A percentile compares a stretch with the other conserved stretches of the same genome.
Conservation (phyloP, 2,888 invertebrate genomes). For the Eupithecia abbreviata region DNA sequence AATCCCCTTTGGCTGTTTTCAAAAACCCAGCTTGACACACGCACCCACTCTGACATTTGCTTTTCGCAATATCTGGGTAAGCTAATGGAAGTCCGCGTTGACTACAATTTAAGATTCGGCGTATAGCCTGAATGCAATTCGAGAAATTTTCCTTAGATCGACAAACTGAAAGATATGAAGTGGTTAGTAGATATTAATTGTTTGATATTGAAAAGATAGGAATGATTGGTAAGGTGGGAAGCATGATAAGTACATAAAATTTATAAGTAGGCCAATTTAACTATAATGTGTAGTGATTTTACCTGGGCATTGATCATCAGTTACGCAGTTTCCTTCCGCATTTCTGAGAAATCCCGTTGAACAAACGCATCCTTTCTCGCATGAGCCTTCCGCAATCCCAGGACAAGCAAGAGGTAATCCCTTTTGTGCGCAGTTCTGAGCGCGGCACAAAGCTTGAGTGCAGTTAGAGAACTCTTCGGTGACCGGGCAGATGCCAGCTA, state of each 20-base stretch:
- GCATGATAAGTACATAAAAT: neutral
- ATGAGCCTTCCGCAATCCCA: slow-evolving; percentile 13
- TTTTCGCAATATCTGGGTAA: slow-evolving; percentile 13
- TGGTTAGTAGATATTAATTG: neutral
- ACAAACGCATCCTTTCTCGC: slow-evolving; percentile 47
- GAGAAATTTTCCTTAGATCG: neutral
- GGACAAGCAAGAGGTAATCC: slow-evolving; percentile 10
- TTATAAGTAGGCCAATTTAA: no score
- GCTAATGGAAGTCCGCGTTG: slow-evolving; percentile 28
- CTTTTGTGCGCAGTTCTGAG: slow-evolving; percentile 25
- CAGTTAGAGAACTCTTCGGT: slow-evolving; percentile 38
- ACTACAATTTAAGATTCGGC: slow-evolving; percentile 34
- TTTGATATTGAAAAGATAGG: neutral
- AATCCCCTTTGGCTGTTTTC: slow-evolving; percentile 40
- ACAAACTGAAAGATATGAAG: neutral
- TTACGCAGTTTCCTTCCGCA: slow-evolving; percentile 45
- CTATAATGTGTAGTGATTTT: neutral
- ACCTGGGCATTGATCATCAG: slow-evolving; percentile 43
- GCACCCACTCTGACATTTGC: slow-evolving; percentile 43
- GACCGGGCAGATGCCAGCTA: slow-evolving; percentile 26
- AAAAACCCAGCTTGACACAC: slow-evolving; percentile 45
- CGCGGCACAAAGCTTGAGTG: slow-evolving; percentile 32
- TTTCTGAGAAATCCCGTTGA: slow-evolving; percentile 40
- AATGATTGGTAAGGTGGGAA: neutral
- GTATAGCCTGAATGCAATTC: slow-evolving; percentile 33